These are phyloP conservation scores for Scrobipalpa costella DNA, from an alignment of 2,888 invertebrate genomes.

Conservation along the genomic window DNA sequence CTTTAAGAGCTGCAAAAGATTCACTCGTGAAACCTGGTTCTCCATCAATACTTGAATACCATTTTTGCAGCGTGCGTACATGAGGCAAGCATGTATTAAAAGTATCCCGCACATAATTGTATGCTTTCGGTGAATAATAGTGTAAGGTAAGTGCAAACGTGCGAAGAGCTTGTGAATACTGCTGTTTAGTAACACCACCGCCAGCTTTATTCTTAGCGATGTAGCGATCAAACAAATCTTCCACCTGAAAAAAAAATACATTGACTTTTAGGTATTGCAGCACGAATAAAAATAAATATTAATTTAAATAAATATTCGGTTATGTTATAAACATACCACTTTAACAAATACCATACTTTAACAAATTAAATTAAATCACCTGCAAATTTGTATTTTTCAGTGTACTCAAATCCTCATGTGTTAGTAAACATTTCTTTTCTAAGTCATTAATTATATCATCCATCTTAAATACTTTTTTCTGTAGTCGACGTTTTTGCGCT, in stretches of 20 bases:
- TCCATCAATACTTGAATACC: slow-evolving; percentile 21
- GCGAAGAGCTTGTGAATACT: not conserved
- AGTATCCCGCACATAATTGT: slow-evolving; percentile 25
- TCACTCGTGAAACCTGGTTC: slow-evolving; percentile 22
- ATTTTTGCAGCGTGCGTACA: slow-evolving; percentile 19
- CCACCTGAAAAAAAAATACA: not conserved
- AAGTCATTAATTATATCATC: slow-evolving; percentile 4
- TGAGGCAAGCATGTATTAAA: slow-evolving; percentile 27
- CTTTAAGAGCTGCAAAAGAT: slow-evolving; percentile 7
- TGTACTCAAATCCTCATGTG: not conserved
- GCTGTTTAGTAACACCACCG: not conserved
- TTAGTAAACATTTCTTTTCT: slow-evolving; percentile 3
- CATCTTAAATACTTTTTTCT: slow-evolving; percentile 5
- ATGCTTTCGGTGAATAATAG: slow-evolving; percentile 28
- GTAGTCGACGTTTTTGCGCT: not conserved
- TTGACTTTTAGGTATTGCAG: too few species aligned
- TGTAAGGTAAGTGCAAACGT: slow-evolving; percentile 28
- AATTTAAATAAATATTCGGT: not conserved
- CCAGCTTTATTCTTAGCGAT: not conserved
- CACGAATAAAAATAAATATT: not conserved
- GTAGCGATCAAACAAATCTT: not conserved
- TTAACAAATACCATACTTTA: too few species aligned
- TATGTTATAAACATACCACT: not conserved
- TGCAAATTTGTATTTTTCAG: slow-evolving; percentile 3
- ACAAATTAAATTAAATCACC: not conserved